Evolutionary conservation across 2,797 vertebrate genomes (phyloP), one percentile per base, ranked within the genome.

Genomic region (Orientallactaga sibirica): DNA sequence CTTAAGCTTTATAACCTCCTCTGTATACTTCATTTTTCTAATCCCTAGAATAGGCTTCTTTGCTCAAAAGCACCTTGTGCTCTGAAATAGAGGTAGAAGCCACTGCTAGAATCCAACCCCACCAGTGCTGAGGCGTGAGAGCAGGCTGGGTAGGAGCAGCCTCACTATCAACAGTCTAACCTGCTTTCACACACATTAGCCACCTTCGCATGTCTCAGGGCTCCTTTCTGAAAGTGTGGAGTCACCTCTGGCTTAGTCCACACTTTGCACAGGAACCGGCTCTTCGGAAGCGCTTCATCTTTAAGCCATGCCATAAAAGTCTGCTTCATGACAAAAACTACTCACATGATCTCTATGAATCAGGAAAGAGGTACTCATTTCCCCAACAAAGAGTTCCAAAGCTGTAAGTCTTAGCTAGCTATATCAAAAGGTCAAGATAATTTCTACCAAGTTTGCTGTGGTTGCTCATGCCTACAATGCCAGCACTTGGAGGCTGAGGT

Each of bases 1-100:
- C 62, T 61, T 25, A 83, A 75, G 12, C 82, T 95, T 79, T 24
- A 82, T 48, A 86, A 58, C 66, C 37, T 75, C 19, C 48, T 93
- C 20, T 62, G 41, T 58, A 37, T 25, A 43, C 2, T 67, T 9
- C 43, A 22, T 68, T 73, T 83, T 90, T 27, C 62, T 78, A 92
- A 86, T 9, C 43, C 37, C 82, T 61, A 68, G 29, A 22, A 77
- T 90, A 90, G 25, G 29, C 1, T n/a, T 83, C 71, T 19, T 29
- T 84, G 18, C 74, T 41, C 61, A 58, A 89, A 93, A 76, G 52
- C 29, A 71, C 8, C 19, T 14, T 81, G 61, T 29, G 33, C 58
- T 87, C 25, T 55, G 66, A 83, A 74, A 93, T 3, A 73, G 67
- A 73, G 55, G 37, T 11, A 20, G 18, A 76, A 76, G 18, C 5